Base-by-base conservation (phyloP, 2,113 vertebrate genomes). In the Cephalopterus ornatus region DNA sequence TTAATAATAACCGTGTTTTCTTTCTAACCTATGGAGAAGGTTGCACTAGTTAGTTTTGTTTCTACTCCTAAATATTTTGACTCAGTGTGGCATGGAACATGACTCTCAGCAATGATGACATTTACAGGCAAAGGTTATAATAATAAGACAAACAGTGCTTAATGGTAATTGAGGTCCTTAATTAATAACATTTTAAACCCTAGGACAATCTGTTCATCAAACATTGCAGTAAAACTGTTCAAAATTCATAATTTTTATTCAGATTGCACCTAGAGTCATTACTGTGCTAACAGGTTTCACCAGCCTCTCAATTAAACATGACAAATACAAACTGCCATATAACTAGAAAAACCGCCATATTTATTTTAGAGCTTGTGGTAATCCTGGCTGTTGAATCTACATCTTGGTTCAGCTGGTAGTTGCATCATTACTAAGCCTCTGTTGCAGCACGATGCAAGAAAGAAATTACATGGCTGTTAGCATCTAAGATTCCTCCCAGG, bases 161-260 rank as follows among this genome's bases (percentile, higher is more conserved):
- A 77, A 44, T 79, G 23, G 37, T 77, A 94, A 67, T 83, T 78
- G 46, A 92, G 41, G 56, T 73, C 52, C 33, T 86, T 95, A 95
- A 93, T 91, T 93, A 95, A 94, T 80, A 91, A 44, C 17, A 44
- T 87, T 92, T 93, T 70, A 86, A 81, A 87, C 80, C 44, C 74
- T 58, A 46, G 58, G 62, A 91, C 44, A 93, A 91, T 83, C 61
- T 77, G 39, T 66, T 79, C 52, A 72, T 61, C 87, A 91, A 89
- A 62, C 14, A 63, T 47, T 59, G 9, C 59, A 70, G 28, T 62
- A 85, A 92, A 94, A 80, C 22, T 55, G 32, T 50, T 85, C 32
- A 70, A 56, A 79, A 93, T 63, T 59, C 27, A 30, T 83, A 47
- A 14, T 22, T 53, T 80, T 52, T 70, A 26, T 71, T 94, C 44